A percentile compares a stretch with the other conserved stretches of the same genome.
Conservation (phyloP, 2,113 vertebrate species). For the Crotalus tigris region DNA sequence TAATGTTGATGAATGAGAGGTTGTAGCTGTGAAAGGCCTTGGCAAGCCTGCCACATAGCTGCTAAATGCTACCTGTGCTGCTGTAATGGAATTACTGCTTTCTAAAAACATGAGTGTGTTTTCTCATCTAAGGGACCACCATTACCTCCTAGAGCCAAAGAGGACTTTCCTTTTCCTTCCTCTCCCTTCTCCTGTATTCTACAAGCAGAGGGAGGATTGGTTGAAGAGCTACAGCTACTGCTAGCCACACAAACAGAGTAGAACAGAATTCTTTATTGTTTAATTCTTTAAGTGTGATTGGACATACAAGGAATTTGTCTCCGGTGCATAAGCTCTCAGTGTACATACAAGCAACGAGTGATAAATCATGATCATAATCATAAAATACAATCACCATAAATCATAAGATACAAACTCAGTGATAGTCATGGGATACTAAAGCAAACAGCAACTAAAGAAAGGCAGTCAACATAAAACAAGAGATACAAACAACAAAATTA, state of each 20-base stretch:
- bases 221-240: constrained; percentile 28
- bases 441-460: background rate
- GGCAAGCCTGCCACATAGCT: background rate
- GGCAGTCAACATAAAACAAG: background rate
- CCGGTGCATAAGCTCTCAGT: background rate
- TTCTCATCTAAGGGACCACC: background rate
- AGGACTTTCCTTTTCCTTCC: background rate
- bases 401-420: background rate
- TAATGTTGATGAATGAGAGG: constrained; percentile 1
- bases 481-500: background rate
- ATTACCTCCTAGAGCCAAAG: constrained; percentile 4
- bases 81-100: constrained; percentile 13
- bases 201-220: background rate
- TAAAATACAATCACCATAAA: background rate
- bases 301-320: background rate
- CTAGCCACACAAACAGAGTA: background rate
- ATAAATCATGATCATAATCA: background rate
- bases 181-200: background rate
- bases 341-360: background rate
- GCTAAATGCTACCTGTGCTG: constrained; percentile 7
- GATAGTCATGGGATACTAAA: background rate
- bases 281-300: background rate
- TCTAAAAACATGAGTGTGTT: background rate
- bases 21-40: background rate
- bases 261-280: background rate